Evolutionary conservation across 2,888 invertebrate species (phyloP), one percentile per base, ranked within the genome.

Genomic region (Venusia cambrica): DNA sequence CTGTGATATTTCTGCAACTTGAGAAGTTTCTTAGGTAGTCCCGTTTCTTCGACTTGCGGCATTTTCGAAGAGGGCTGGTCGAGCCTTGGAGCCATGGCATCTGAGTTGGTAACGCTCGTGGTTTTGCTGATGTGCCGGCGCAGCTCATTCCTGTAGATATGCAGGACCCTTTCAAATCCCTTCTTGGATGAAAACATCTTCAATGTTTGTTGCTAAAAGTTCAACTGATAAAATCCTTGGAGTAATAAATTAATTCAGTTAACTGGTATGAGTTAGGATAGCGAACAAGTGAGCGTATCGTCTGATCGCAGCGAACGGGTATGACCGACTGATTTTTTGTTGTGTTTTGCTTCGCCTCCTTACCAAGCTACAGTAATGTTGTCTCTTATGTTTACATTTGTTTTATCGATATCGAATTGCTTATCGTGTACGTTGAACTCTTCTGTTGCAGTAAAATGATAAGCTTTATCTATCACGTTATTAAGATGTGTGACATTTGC

Each of bases 41-140:
- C 73, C 15, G 61, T 51, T 38, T 88, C 88, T 14, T 88, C 88
- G 29, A 44, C 67, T 45, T 70, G 72, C 4, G 65, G 67, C 5
- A 65, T 54, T 45, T 74, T 77, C 31, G 62, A 58, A 5, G 64
- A 56, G 5, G 72, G 55, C 48, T 81, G 84, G 43, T 87, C 87
- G 27, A 88, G 71, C 32, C 88, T 76, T 0, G 88, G 83, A 5
- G 81, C 80, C 77, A 90, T 88, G 9, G 88, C 87, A 58, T 90
- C 90, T 29, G 89, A 90, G 62, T 90, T 90, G 5, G 89, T 88
- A 24, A 88, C 88, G 60, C 89, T 89, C 7, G 89, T 88, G 0
- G 90, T 90, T 71, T 90, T 90, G 70, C 89, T 90, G 49, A 90
- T 90, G 41, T 85, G 80, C 43, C 88, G 73, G 54, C 83, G 76